Conservation (phyloP, 1,140 invertebrate species). For the Drosophila persimilis region DNA sequence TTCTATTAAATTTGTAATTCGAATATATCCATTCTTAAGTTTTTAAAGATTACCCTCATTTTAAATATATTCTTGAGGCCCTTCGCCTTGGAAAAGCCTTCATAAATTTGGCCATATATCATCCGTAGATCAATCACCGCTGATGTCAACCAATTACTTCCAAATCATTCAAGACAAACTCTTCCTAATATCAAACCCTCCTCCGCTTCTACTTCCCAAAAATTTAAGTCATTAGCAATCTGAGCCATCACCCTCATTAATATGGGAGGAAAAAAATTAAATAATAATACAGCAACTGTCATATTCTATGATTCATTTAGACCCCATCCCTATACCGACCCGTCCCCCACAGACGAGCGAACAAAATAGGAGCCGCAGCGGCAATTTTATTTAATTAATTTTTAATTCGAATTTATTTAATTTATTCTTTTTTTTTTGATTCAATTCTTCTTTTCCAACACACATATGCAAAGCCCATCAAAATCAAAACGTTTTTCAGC, state of each 20-base stretch:
- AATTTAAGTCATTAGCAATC: conserved; percentile 61
- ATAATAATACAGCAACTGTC: conserved; percentile 33
- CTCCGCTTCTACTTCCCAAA: conserved; percentile 11
- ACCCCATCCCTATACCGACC: conserved; percentile 53
- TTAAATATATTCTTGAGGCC: not conserved
- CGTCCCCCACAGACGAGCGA: not conserved
- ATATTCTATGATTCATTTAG: conserved; percentile 70
- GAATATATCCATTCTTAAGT: not conserved
- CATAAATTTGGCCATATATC: conserved; percentile 27
- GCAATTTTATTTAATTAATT: conserved; percentile 77
- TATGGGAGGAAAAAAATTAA: conserved; percentile 11
- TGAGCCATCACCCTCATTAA: conserved; percentile 51
- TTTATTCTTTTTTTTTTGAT: too few relatives aligned
- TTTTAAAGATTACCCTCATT: not conserved
- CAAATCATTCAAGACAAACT: conserved; percentile 57
- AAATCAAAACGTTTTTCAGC: conserved; percentile 64
- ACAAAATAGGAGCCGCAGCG: conserved; percentile 36
- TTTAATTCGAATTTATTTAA: conserved; percentile 68
- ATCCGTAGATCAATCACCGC: conserved; percentile 66
- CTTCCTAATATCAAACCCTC: conserved; percentile 10
- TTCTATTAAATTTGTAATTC: too few relatives aligned
- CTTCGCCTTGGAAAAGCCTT: not conserved
- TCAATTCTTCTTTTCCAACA: too few relatives aligned
- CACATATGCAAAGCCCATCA: conserved; percentile 56
- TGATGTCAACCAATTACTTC: conserved; percentile 59